Percentiles rank a stretch among this genome's conserved stretches.
phyloP scores from a whole-genome alignment of 2,113 vertebrate genomes.

The Irena cyanogastra region DNA sequence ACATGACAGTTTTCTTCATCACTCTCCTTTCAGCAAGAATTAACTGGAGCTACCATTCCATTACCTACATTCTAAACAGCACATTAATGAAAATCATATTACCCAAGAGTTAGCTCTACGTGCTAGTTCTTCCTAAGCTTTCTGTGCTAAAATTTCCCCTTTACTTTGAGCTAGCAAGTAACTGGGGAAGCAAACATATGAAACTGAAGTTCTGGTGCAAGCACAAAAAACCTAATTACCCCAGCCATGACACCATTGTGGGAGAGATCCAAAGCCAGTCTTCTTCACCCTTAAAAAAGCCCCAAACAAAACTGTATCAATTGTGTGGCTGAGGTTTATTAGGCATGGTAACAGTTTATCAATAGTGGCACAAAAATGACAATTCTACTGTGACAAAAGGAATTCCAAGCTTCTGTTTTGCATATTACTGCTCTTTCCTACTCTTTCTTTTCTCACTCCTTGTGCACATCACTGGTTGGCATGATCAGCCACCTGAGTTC shows the following conservation, averaged over 20 bases:
- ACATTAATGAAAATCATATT: background rate
- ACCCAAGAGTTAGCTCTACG: background rate
- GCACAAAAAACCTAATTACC: background rate
- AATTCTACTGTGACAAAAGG: background rate
- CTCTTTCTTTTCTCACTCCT: background rate
- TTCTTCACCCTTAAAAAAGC: background rate
- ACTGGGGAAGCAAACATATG: background rate
- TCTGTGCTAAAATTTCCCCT: background rate
- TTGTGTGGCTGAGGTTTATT: background rate
- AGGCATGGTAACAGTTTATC: background rate
- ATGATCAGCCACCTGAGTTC: background rate
- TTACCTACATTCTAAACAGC: slow-evolving; percentile 26
- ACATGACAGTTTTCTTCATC: slow-evolving; percentile 11
- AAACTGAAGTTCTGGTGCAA: background rate
- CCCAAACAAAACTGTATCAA: background rate
- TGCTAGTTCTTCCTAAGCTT: background rate
- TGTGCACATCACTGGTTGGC: background rate
- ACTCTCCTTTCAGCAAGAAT: background rate
- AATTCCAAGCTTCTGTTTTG: background rate
- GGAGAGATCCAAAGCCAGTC: background rate
- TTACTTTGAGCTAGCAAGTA: background rate
- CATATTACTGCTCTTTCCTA: background rate
- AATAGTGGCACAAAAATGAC: background rate
- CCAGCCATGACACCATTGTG: fast-evolving
- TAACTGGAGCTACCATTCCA: background rate